Conservation (phyloP, 2,797 vertebrate genomes). For the Erpetoichthys calabaricus region DNA sequence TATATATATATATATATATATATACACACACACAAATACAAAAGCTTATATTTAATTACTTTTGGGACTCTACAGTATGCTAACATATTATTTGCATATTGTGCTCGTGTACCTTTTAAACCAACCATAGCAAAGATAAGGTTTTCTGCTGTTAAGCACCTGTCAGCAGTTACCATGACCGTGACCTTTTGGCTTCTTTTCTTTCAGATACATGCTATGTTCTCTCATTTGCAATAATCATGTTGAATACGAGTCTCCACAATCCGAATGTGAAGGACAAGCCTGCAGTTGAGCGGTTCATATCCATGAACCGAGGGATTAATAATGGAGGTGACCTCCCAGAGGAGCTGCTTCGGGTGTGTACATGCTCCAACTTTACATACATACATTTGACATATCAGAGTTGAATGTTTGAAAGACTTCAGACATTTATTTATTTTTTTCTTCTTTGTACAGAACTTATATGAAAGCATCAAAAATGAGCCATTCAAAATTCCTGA, state of each 20-base stretch:
- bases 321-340: slow-evolving; percentile 93
- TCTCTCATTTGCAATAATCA: slow-evolving; percentile 92
- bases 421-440: slow-evolving; percentile 1
- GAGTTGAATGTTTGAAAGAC: background rate
- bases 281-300: slow-evolving; percentile 82
- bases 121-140: too few relatives aligned
- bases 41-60: too few relatives aligned
- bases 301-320: slow-evolving; percentile 94
- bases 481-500: slow-evolving; percentile 96
- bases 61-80: too few relatives aligned
- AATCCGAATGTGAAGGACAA: slow-evolving; percentile 95
- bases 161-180: too few relatives aligned
- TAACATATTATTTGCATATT: too few relatives aligned
- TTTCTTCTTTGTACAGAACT: slow-evolving; percentile 54
- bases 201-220: slow-evolving; percentile 87
- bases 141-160: too few relatives aligned
- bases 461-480: slow-evolving; percentile 97
- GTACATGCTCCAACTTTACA: slow-evolving; percentile 11
- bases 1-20: too few relatives aligned
- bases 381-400: background rate
- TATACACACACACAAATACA: too few relatives aligned
- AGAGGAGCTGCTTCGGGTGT: slow-evolving; percentile 85
- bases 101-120: too few relatives aligned
- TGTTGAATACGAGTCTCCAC: slow-evolving; percentile 95
- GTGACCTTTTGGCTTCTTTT: too few relatives aligned